Evolutionary conservation across 2,888 invertebrate genomes (phyloP).

Genomic region (Ornithoptera priamus): DNA sequence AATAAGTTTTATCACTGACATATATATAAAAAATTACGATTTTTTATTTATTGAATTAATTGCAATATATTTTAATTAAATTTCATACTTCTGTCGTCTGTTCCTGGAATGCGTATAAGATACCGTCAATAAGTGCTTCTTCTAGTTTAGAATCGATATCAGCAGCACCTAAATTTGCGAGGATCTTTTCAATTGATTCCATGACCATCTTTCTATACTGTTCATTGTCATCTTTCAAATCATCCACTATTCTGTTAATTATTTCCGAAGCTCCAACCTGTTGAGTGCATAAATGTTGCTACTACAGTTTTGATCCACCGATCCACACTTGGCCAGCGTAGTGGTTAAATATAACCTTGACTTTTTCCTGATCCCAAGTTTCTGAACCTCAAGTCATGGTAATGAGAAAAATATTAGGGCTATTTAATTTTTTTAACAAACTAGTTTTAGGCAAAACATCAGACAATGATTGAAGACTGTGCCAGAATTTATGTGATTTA

Average conservation of each 20-base stretch:
- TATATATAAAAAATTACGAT: no score
- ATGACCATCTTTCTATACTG: slow-evolving; percentile 99
- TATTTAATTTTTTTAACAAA: no score
- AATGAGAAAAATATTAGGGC: no score
- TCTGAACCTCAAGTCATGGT: no score
- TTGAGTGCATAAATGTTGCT: not conserved
- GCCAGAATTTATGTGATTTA: not conserved
- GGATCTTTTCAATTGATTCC: slow-evolving; percentile 99
- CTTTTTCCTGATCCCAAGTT: no score
- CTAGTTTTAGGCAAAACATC: no score
- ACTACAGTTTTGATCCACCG: no score
- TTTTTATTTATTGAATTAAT: no score
- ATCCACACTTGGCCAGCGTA: no score
- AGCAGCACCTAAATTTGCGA: slow-evolving; percentile 97
- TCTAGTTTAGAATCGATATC: slow-evolving; percentile 99
- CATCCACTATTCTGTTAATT: slow-evolving; percentile 98
- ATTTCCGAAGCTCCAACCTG: slow-evolving; percentile 99
- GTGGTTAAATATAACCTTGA: no score
- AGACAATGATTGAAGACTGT: no score
- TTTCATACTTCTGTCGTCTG: slow-evolving; percentile 95
- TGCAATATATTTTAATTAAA: not conserved
- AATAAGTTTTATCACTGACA: no score
- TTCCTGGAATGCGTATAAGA: slow-evolving; percentile 99
- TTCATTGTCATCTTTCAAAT: slow-evolving; percentile 99
- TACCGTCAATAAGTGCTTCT: slow-evolving; percentile 99